Evolutionary conservation across 2,797 vertebrate species (phyloP).

Genomic region (Amazona ochrocephala): DNA sequence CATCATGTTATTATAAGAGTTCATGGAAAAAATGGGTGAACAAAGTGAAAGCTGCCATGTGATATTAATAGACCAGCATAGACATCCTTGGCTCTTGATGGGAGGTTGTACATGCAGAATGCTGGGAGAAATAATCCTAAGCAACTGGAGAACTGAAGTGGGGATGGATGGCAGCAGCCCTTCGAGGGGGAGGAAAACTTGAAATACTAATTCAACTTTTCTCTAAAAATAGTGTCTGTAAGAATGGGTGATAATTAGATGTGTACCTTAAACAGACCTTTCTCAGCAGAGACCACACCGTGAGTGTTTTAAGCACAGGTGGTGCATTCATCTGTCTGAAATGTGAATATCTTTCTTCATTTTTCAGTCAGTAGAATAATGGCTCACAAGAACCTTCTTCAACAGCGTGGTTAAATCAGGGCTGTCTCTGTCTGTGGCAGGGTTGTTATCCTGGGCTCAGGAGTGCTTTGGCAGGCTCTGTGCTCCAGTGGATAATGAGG

Average conservation of each 20-base stretch:
- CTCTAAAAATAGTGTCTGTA: neutral
- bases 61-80: neutral
- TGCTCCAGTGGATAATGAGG: neutral
- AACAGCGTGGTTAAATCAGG: neutral
- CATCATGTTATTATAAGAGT: neutral
- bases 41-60: neutral
- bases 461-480: neutral
- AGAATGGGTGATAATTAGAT: neutral
- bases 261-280: neutral
- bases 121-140: neutral
- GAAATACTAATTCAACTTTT: neutral
- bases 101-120: neutral
- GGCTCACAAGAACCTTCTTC: neutral
- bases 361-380: neutral
- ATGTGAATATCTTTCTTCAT: neutral
- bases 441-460: neutral
- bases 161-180: neutral
- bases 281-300: neutral
- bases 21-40: neutral
- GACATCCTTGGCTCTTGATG: neutral
- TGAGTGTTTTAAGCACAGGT: neutral
- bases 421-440: neutral
- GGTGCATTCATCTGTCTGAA: neutral
- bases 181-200: neutral
- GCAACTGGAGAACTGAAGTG: neutral